Conservation (phyloP, 2,888 invertebrate genomes). For the Diachrysia chrysitis region DNA sequence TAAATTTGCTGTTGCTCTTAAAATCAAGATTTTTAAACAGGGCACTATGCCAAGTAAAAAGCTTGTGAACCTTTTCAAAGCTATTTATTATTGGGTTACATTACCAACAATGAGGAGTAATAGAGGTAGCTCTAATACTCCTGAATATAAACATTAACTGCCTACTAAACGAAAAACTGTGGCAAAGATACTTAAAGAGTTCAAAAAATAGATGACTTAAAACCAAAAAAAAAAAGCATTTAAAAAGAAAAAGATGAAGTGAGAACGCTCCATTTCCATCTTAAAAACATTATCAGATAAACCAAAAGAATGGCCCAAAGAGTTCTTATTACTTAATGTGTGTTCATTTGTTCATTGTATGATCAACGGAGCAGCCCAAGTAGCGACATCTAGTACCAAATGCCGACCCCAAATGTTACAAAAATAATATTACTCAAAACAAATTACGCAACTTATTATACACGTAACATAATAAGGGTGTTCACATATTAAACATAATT, state of each 20-base stretch:
- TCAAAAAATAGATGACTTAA: too few relatives aligned
- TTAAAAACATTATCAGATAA: too few relatives aligned
- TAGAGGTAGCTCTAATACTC: too few relatives aligned
- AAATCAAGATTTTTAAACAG: background rate
- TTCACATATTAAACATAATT: background rate
- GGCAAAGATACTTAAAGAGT: background rate
- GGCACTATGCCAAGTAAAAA: background rate
- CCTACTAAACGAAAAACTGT: background rate
- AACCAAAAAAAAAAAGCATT: background rate
- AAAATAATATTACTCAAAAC: background rate
- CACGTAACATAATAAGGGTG: background rate
- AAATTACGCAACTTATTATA: background rate
- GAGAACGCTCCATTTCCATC: background rate
- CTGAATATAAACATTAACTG: background rate
- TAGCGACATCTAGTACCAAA: conserved; percentile 5
- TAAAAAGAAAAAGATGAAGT: background rate
- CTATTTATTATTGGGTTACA: too few relatives aligned
- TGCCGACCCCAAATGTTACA: background rate
- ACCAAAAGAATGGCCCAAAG: background rate
- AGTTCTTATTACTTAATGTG: background rate
- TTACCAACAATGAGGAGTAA: too few relatives aligned
- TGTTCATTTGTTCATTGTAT: background rate
- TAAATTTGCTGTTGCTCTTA: background rate
- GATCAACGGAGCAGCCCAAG: background rate
- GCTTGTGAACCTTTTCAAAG: too few relatives aligned